Evolutionary conservation across 2,113 vertebrate genomes (phyloP), one percentile per base, ranked within the genome.

Genomic region (Hippoglossus stenolepis): DNA sequence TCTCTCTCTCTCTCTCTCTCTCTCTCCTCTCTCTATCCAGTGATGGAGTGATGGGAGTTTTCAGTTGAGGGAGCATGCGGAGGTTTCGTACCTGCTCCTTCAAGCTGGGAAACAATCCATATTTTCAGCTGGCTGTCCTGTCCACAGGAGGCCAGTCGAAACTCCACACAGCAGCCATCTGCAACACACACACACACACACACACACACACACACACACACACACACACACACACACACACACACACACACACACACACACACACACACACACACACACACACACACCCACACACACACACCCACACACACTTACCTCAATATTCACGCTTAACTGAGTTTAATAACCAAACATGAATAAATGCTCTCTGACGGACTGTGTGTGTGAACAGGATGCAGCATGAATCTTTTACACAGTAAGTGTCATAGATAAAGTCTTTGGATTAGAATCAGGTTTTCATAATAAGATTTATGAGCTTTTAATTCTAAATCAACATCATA

Each of bases 141-240:
- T 85, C 97, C 96, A 85, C 96, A 96, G 67, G 97, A 97, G 86
- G 94, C 95, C 93, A 97, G 91, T 89, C 90, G 94, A 91, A 96
- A 95, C 87, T 80, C 89, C 63, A 80, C 83, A 60, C 82, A 85
- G 81, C 73, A 79, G 84, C 56, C 93, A 78, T 86, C 96, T 96
- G 91, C 64, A 73, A 51, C 51, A 70, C 28, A 70, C 62, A 77
- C 24, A 17, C 64, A 60, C 76, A 75, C 60, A 53, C 51, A 49
- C 13, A 54, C 24, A 24, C 65, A n/a, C 76, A 75, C 60, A 53
- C 51, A 49, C 13, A 54, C 24, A 24, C 65, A 51, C 51, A 70
- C 28, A 70, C 62, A 77, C 24, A 17, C 64, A 60, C 76, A 75
- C 60, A 53, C 51, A 49, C 13, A 54, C 24, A 24, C 65, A n/a